Percentiles rank a stretch among this genome's conserved stretches.
phyloP scores from a whole-genome alignment of 2,797 vertebrate species.

The Melanitta fusca region DNA sequence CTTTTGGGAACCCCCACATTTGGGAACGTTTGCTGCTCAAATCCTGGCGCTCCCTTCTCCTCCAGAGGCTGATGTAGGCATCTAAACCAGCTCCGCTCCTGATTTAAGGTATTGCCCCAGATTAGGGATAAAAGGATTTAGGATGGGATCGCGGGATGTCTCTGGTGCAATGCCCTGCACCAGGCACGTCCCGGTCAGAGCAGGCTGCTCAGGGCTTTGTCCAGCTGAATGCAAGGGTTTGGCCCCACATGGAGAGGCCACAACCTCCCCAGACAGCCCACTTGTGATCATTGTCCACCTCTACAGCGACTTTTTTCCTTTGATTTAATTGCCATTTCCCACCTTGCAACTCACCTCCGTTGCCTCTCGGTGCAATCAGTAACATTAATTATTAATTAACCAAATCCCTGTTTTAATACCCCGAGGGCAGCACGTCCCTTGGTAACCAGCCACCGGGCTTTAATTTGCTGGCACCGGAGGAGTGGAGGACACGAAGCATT shows the following conservation, averaged over 20 bases:
- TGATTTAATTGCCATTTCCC: neutral
- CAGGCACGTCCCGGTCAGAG: neutral
- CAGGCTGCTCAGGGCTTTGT: neutral
- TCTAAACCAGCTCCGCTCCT: constrained; percentile 7
- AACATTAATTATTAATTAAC: neutral
- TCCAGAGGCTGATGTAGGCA: neutral
- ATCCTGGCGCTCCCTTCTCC: too few species aligned
- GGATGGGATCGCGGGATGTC: fast-evolving
- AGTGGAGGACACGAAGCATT: neutral
- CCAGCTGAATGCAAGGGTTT: neutral
- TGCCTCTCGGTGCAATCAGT: neutral
- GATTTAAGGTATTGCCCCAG: neutral
- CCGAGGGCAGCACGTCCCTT: neutral
- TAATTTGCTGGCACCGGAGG: neutral
- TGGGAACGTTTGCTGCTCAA: too few species aligned
- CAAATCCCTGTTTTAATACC: neutral
- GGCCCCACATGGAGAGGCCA: neutral
- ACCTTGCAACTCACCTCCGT: neutral
- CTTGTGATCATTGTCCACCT: neutral
- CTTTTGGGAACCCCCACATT: too few species aligned
- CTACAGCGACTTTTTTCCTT: neutral
- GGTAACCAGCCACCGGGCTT: neutral
- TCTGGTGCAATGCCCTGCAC: neutral
- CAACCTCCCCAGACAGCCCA: neutral
- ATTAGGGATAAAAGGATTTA: neutral